Evolutionary conservation across 2,888 invertebrate genomes (phyloP), one percentile per base, ranked within the genome.

Genomic region (Coelinius sp.): DNA sequence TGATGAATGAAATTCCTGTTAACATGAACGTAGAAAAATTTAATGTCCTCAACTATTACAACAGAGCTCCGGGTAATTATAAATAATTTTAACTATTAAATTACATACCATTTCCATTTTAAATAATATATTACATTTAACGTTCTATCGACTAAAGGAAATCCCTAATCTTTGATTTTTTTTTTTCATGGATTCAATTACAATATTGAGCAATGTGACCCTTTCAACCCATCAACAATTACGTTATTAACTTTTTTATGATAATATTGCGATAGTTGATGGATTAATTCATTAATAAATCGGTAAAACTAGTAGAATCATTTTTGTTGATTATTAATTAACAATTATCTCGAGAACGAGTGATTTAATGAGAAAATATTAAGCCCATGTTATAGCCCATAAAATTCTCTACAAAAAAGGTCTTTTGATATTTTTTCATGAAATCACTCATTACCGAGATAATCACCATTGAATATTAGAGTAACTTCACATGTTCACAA

Each of bases 301-400:
- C 59, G 27, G 31, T 17, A 20, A 41, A 63, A 72, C 64, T 8
- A 35, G 20, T 62, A 65, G 7, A 53, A 73, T 71, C 22, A 70
- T 72, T 75, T 65, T 73, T 73, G 67, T 74, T n/a, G n/a, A n/a
- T n/a, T n/a, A n/a, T n/a, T n/a, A n/a, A n/a, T n/a, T n/a, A n/a
- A n/a, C n/a, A n/a, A n/a, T n/a, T n/a, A n/a, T n/a, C n/a, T n/a
- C n/a, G n/a, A n/a, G n/a, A n/a, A n/a, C n/a, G n/a, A n/a, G n/a
- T n/a, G n/a, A n/a, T n/a, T n/a, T n/a, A n/a, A n/a, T n/a, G n/a
- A n/a, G n/a, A n/a, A n/a, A n/a, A n/a, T n/a, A n/a, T n/a, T n/a
- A n/a, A n/a, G n/a, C n/a, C n/a, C n/a, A n/a, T n/a, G n/a, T n/a
- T n/a, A n/a, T n/a, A n/a, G n/a, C n/a, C n/a, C n/a, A n/a, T n/a